Evolutionary conservation across 2,113 vertebrate species (phyloP).

Genomic region (Hemibagrus wyckioides): DNA sequence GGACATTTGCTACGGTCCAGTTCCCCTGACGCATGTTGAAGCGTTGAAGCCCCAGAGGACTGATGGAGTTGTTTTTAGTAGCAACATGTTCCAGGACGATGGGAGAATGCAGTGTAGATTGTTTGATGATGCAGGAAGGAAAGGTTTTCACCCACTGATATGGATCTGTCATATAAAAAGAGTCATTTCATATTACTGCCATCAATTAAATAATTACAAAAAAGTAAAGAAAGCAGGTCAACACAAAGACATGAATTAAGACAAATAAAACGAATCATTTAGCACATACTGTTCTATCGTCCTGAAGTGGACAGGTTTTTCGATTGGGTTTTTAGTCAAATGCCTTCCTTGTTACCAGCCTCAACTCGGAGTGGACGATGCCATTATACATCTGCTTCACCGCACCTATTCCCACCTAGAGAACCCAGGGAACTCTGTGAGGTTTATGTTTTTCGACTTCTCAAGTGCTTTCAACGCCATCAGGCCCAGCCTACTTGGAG

Average conservation of each 20-base stretch:
- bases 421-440: too few relatives aligned
- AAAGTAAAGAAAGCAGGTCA: neutral
- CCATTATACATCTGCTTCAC: too few relatives aligned
- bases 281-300: too few relatives aligned
- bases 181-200: neutral
- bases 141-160: conserved; percentile 3
- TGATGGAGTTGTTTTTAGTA: neutral
- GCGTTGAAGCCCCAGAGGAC: neutral
- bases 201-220: too few relatives aligned
- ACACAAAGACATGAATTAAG: neutral
- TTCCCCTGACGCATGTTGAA: neutral
- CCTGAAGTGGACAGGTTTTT: too few relatives aligned
- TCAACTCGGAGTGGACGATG: too few relatives aligned
- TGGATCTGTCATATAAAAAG: neutral
- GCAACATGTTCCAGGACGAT: neutral
- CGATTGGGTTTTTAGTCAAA: too few relatives aligned
- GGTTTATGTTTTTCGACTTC: too few relatives aligned
- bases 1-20: conserved; percentile 14
- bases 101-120: neutral
- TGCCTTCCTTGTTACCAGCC: too few relatives aligned
- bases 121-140: neutral
- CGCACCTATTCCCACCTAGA: too few relatives aligned
- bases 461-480: too few relatives aligned
- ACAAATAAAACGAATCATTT: neutral
- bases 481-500: too few relatives aligned